Conservation (phyloP, 2,113 vertebrate species). For the Delphinus delphis region DNA sequence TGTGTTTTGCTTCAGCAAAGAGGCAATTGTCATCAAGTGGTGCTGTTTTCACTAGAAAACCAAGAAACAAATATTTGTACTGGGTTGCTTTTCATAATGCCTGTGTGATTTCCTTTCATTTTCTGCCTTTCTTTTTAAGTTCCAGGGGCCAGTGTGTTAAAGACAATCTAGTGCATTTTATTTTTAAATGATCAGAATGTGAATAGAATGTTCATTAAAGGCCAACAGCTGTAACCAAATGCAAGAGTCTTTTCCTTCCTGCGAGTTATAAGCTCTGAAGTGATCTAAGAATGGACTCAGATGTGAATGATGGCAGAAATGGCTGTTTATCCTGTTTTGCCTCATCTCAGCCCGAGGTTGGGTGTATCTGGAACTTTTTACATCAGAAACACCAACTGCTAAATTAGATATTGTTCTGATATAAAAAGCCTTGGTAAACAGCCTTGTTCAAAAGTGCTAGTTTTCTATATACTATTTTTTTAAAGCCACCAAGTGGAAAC, state of each 20-base stretch:
- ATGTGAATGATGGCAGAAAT: accelerated
- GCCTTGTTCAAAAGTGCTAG: not conserved
- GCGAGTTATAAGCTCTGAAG: not conserved
- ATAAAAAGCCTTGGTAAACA: not conserved
- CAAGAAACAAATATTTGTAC: not conserved
- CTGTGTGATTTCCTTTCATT: not conserved
- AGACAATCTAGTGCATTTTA: not conserved
- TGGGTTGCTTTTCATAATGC: conserved; percentile 9
- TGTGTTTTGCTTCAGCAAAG: conserved; percentile 59
- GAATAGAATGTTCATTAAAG: not conserved
- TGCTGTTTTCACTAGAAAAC: not conserved
- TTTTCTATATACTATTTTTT: not conserved
- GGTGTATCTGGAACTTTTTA: not conserved
- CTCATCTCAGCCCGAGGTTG: not conserved
- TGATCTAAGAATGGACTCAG: not conserved
- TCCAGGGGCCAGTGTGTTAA: not conserved
- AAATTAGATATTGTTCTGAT: not conserved
- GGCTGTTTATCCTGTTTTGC: accelerated
- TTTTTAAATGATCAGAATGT: not conserved
- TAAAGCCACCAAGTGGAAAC: not conserved
- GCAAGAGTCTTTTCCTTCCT: not conserved
- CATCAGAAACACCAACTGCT: not conserved
- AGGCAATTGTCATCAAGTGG: conserved; percentile 9
- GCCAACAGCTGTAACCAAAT: not conserved
- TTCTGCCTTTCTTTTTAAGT: conserved; percentile 14